These are phyloP conservation scores for Sminthurinus aureus DNA, from an alignment of 2,888 invertebrate species.

Conservation along the genomic window DNA sequence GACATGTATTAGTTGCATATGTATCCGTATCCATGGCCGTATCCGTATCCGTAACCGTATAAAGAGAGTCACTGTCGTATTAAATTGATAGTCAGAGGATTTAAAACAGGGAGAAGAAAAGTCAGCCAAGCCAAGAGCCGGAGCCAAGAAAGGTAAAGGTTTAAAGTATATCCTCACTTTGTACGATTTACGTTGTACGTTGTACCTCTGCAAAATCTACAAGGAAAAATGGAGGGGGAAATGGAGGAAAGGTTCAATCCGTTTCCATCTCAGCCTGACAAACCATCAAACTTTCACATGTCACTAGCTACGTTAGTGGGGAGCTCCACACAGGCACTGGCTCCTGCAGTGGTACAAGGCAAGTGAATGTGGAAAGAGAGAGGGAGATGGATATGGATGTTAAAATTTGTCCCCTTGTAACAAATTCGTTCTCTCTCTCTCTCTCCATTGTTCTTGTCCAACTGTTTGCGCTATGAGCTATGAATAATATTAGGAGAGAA, in stretches of 20 bases:
- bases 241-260: slow-evolving; percentile 30
- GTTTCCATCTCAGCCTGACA: slow-evolving; percentile 36
- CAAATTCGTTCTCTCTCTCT: background rate
- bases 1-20: background rate
- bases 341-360: background rate
- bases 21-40: no score
- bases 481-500: slow-evolving; percentile 32
- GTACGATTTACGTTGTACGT: no score
- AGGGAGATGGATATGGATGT: background rate
- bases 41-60: background rate
- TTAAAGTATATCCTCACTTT: no score
- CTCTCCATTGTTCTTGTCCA: background rate
- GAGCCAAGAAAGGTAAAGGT: background rate
- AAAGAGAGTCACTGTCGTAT: background rate
- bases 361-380: background rate
- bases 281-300: slow-evolving; percentile 39
- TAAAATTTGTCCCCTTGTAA: slow-evolving; percentile 19
- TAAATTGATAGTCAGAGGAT: background rate
- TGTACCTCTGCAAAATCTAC: no score
- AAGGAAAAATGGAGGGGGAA: no score
- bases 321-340: no score
- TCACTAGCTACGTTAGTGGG: background rate
- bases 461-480: slow-evolving; percentile 23
- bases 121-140: background rate
- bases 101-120: background rate